Evolutionary conservation across 2,888 invertebrate genomes (phyloP).

Genomic region (Eretmocerus hayati): DNA sequence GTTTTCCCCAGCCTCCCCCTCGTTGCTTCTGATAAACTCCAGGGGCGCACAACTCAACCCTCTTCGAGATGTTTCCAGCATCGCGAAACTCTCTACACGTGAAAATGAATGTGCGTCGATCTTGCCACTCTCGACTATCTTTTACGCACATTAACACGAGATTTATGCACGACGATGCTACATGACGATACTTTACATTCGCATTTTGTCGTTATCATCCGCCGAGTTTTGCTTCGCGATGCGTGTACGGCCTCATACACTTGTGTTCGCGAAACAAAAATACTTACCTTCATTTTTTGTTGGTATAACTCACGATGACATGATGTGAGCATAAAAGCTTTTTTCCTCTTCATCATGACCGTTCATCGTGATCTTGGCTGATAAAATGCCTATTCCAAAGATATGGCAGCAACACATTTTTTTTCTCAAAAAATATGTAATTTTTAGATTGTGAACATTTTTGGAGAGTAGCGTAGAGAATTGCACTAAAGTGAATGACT

Average conservation of each 20-base stretch:
- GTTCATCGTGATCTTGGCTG: no score
- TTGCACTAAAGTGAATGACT: no score
- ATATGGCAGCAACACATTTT: no score
- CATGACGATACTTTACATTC: constrained; percentile 44
- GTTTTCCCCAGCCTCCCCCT: constrained; percentile 1
- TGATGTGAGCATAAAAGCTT: no score
- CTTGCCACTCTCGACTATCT: constrained; percentile 10
- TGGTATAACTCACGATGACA: no score
- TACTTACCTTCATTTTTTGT: no score
- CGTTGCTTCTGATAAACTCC: constrained; percentile 11
- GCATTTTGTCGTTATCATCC: constrained; percentile 47
- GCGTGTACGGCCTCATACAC: constrained; percentile 13
- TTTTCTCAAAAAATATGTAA: no score
- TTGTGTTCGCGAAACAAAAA: constrained; percentile 19
- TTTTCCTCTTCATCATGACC: no score
- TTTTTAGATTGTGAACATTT: no score
- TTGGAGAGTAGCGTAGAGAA: no score
- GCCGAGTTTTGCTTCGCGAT: constrained; percentile 23
- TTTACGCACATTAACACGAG: constrained; percentile 43
- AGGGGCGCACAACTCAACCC: background rate
- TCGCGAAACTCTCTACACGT: background rate
- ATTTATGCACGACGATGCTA: constrained; percentile 40
- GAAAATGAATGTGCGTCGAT: constrained; percentile 1
- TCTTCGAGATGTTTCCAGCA: background rate
- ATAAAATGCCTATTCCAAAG: no score